These are phyloP conservation scores for Crioceris asparagi DNA, from an alignment of 2,888 invertebrate species.

Conservation along the genomic window DNA sequence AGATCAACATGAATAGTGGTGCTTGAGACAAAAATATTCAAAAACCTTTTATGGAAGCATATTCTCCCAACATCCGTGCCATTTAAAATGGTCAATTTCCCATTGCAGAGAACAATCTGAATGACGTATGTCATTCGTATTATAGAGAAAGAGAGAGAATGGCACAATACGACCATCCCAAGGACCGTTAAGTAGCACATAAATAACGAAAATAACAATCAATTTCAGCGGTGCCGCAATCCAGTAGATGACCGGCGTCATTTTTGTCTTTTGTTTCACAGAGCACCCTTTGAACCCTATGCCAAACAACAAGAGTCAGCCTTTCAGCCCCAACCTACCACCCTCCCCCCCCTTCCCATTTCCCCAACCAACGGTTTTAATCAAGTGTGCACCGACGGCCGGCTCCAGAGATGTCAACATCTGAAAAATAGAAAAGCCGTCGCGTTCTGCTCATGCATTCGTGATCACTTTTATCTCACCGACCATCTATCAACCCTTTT, in stretches of 20 bases:
- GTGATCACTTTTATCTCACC: too few relatives aligned
- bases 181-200: conserved; percentile 29
- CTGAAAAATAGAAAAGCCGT: too few relatives aligned
- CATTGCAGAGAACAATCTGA: conserved; percentile 15
- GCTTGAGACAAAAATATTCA: too few relatives aligned
- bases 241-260: conserved; percentile 34
- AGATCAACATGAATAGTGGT: too few relatives aligned
- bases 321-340: conserved; percentile 24
- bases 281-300: conserved; percentile 33
- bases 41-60: too few relatives aligned
- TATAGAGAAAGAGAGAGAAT: conserved; percentile 10
- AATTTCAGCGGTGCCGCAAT: conserved; percentile 29
- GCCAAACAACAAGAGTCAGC: conserved; percentile 29
- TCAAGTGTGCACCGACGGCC: conserved; percentile 33
- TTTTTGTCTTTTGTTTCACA: conserved; percentile 36
- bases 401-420: too few relatives aligned
- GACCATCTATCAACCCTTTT: too few relatives aligned
- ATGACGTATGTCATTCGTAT: conserved; percentile 22
- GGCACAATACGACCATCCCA: conserved; percentile 17
- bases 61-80: too few relatives aligned
- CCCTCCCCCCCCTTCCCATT: too few relatives aligned
- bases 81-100: conserved; percentile 23
- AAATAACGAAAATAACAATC: conserved; percentile 38
- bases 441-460: too few relatives aligned
- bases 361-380: conserved; percentile 30